Evolutionary conservation across 2,113 vertebrate species (phyloP), one percentile per base, ranked within the genome.

Genomic region (Aphelocoma coerulescens): DNA sequence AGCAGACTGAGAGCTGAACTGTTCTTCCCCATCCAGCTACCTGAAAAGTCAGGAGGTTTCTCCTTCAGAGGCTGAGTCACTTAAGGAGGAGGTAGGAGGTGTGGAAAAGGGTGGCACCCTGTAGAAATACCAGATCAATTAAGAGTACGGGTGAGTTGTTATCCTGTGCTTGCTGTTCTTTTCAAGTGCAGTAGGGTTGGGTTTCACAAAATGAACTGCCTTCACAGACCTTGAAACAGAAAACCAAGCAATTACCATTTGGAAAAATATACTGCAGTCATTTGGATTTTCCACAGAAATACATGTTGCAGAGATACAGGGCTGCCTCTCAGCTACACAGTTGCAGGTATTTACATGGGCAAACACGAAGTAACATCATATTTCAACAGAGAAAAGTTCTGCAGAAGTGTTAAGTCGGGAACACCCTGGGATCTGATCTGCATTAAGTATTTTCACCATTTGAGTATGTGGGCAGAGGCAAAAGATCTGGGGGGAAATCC

Each of bases 71-170:
- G 85, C 96, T 98, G 95, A 98, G 96, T 98, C 98, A 98, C 81
- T 72, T 96, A 94, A 97, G 98, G 98, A 98, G 97, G 98, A 97
- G 98, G 98, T 87, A 93, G 94, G 97, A 97, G 97, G 98, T 98
- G 95, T 98, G 97, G 97, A 98, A 98, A 88, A 96, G 97, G 99
- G 99, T 98, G 99, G 98, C 98, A 98, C 98, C 96, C 97, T 91
- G 73, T 74, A 95, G 91, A 97, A 98, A 98, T 98, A 97, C 97
- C 96, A 96, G 83, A 93, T 98, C 97, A 95, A 96, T 97, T 96
- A 96, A 90, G 96, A 93, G 91, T 88, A 94, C 83, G 19, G 9
- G 95, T 91, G 77, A 95, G 57, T 58, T 91, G 75, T 91, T 88
- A 48, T 33, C 61, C 79, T 39, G 68, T 92, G 84, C 92, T 96